Evolutionary conservation across 2,113 vertebrate species (phyloP), one percentile per base, ranked within the genome.

Genomic region (Carassius carassius): DNA sequence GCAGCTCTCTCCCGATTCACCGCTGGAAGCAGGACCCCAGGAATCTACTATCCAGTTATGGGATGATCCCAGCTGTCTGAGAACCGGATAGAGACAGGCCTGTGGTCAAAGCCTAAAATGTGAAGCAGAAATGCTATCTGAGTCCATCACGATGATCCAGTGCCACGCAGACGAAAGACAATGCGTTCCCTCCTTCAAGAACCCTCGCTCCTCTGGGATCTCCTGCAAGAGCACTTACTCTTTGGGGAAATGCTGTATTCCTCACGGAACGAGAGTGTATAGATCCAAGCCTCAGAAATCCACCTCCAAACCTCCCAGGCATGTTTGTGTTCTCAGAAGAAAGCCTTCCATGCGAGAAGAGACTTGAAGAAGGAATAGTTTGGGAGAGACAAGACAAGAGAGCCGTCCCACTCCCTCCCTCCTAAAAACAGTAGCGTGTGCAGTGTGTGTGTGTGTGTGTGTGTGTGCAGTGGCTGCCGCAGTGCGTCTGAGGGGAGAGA

Each of bases 391-490:
- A 73, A 17, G 74, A 76, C 25, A 54, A 84, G 41, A 56, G 54
- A 60, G 51, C 41, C 51, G 23, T 72, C 49, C 56, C 49, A 49
- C 41, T 79, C 74, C 29, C 83, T 88, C 75, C 47, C 81, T 86
- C 35, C 74, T 13, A 25, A 78, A 85, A 78, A 76, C 74, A 67
- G 74, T 85, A 85, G 80, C 56, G 80, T 78, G 74, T 51, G 63
- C 29, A 29, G 29, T 47, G 75, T 65, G 85, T 35, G 75, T 37
- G 56, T 54, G 81, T 75, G 81, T 73, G 85, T 62, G 75, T 81
- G 75, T 49, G 63, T 67, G 70, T 58, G 63, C 41, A 21, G 25
- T 84, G 70, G 84, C 69, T 84, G 86, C 60, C 63, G 76, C 83
- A 63, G 84, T 74, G 75, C 74, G 84, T 75, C 67, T 74, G 60